phyloP scores from a whole-genome alignment of 1,140 invertebrate genomes.

The Popillia japonica region DNA sequence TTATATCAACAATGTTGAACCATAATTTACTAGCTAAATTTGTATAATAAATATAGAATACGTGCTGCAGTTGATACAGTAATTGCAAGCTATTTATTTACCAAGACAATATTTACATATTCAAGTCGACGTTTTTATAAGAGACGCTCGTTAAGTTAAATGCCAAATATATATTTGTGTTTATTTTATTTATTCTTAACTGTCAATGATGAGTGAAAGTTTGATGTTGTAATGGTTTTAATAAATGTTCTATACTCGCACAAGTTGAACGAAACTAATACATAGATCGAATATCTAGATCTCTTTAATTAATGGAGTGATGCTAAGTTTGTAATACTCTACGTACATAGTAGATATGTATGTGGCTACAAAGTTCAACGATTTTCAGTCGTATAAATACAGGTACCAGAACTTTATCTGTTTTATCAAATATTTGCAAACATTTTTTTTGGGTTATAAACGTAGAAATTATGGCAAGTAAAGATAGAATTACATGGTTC shows the following conservation, averaged over 20 bases:
- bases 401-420: background rate
- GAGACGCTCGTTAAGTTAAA: background rate
- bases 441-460: too few relatives aligned
- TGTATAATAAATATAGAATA: background rate
- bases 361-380: background rate
- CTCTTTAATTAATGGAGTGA: background rate
- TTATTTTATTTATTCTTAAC: background rate
- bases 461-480: too few relatives aligned
- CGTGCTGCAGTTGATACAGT: background rate
- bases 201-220: background rate
- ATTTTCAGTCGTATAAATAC: background rate
- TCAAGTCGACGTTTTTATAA: background rate
- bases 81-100: background rate
- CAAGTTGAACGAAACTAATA: too few relatives aligned
- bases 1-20: background rate
- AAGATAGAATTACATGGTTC: too few relatives aligned
- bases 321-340: background rate
- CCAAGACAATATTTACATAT: constrained; percentile 2
- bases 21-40: background rate
- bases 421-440: background rate
- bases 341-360: background rate
- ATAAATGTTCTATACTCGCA: too few relatives aligned
- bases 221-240: background rate
- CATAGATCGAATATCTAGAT: background rate
- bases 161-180: background rate